Evolutionary conservation across 2,113 vertebrate species (phyloP).

Genomic region (Phaethon lepturus): DNA sequence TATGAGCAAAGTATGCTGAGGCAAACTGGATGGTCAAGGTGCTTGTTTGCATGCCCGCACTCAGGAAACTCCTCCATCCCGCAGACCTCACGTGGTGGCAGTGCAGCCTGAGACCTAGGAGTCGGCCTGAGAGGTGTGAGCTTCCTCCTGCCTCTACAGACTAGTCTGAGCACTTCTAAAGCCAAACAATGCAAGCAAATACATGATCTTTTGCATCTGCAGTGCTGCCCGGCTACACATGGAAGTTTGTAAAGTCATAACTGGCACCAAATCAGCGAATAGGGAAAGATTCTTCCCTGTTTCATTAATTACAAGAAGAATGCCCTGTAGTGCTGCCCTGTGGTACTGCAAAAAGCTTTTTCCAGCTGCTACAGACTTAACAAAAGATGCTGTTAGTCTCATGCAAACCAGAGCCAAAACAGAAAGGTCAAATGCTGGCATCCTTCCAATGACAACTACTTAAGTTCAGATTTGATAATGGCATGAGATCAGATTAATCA

Average conservation of each 20-base stretch:
- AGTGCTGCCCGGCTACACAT: not conserved
- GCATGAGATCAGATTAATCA: not conserved
- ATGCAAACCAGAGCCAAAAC: not conserved
- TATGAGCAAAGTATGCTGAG: not conserved
- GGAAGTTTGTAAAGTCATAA: not conserved
- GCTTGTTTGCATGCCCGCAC: not conserved
- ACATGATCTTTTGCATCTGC: not conserved
- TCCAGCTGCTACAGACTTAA: not conserved
- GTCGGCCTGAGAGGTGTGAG: not conserved
- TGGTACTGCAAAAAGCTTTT: not conserved
- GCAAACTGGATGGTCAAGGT: not conserved
- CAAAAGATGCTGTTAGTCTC: not conserved
- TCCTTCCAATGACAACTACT: not conserved
- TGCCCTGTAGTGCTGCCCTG: not conserved
- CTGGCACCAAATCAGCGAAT: not conserved
- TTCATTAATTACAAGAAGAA: not conserved
- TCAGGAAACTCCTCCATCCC: not conserved
- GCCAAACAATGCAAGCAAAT: not conserved
- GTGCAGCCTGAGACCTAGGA: not conserved
- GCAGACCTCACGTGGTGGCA: fast-evolving
- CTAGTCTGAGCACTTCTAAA: not conserved
- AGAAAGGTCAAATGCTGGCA: not conserved
- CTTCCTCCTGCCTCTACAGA: not conserved
- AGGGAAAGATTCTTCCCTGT: not conserved
- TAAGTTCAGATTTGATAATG: not conserved